Base-by-base conservation (phyloP, 2,113 vertebrate genomes). In the Apteryx mantelli region DNA sequence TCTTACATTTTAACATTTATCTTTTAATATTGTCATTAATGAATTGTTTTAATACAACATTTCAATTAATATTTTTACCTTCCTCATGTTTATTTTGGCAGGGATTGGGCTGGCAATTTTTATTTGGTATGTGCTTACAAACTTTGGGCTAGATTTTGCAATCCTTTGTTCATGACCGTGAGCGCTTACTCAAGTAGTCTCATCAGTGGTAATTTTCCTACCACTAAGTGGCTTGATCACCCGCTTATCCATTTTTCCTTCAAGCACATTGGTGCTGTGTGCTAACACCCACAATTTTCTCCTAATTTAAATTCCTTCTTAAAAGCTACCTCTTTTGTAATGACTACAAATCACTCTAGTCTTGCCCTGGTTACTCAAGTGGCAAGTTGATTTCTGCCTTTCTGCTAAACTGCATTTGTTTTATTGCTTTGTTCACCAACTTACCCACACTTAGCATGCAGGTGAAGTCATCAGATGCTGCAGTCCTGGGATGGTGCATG, bases 121-220 rank as follows among this genome's bases (percentile, higher is more conserved):
- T 94, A 74, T 77, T 92, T 94, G 58, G 34, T 91, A 22, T 53
- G 14, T 89, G 64, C 80, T 97, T 96, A 85, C 64, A 86, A 96
- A 94, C 64, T 93, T 82, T 79, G 77, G 91, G 89, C 82, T 91
- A 95, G 76, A 90, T 95, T 93, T 91, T 86, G 74, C 78, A 97
- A 92, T 92, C 66, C 10, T 80, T 89, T 91, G 50, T 16, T 91
- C 87, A 60, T 66, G 75, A 86, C 66, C 0, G 0, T 60, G 68
- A 95, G 78, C 55, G n/a, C 13, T 93, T 80, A 82, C 40, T 82
- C 74, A 91, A 52, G 58, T 36, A 89, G 8, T 40, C 50, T 95
- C 78, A 77, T 93, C 78, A 91, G 50, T n/a, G n/a, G 26, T 70
- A 94, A 88, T 94, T 95, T 85, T 82, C 63, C 28, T 81, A 28